Evolutionary conservation across 23 tunicate genomes (phyloP).

Genomic region (Ascidia mentula): DNA sequence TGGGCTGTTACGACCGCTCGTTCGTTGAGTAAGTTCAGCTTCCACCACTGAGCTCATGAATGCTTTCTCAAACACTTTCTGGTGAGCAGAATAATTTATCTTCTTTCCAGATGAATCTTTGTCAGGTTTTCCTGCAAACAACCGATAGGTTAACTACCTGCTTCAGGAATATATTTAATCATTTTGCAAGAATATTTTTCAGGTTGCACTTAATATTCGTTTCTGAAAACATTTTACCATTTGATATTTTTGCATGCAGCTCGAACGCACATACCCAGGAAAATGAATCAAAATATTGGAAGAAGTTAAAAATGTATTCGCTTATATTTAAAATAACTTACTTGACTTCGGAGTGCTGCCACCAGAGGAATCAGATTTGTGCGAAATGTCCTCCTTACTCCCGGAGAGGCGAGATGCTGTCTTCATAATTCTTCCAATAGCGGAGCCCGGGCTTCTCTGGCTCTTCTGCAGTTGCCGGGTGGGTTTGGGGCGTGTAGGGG

Average conservation of each 20-base stretch:
- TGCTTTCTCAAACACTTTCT: constrained; percentile 56
- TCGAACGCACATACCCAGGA: no score
- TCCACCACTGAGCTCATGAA: constrained; percentile 59
- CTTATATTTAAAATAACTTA: not conserved
- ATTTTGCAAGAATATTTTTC: no score
- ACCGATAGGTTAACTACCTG: no score
- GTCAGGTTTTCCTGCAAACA: not conserved
- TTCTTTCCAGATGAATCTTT: not conserved
- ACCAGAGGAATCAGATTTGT: not conserved
- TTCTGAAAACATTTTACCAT: no score
- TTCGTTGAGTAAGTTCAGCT: constrained; percentile 42
- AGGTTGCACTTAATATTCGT: no score
- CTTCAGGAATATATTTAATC: no score
- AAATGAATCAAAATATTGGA: no score
- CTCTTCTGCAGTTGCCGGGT: constrained; percentile 16
- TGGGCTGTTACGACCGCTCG: constrained; percentile 12
- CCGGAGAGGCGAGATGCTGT: constrained; percentile 23
- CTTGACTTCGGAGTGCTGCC: not conserved
- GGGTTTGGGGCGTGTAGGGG: not conserved
- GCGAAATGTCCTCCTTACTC: constrained; percentile 42
- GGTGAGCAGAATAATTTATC: constrained; percentile 25
- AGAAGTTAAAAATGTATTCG: no score
- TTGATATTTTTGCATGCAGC: no score
- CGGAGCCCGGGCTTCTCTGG: constrained; percentile 11
- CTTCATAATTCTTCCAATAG: constrained; percentile 37